Conservation (phyloP, 2,797 vertebrate genomes). For the Tolypeutes matacus region DNA sequence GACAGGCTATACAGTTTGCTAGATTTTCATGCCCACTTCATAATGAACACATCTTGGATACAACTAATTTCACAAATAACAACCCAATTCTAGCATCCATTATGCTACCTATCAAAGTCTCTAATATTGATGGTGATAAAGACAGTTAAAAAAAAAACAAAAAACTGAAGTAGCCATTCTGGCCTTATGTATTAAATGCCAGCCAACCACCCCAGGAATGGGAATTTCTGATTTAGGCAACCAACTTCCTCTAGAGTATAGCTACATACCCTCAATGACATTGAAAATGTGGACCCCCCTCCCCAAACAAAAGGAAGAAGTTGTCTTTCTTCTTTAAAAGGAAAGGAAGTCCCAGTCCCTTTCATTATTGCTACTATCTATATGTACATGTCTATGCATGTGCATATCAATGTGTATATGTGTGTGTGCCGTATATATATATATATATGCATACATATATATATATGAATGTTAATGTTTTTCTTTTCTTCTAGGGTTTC, state of each 20-base stretch:
- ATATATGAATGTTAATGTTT: neutral
- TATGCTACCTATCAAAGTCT: neutral
- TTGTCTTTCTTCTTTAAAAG: neutral
- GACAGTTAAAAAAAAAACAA: neutral
- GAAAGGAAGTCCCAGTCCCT: neutral
- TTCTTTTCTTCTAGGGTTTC: neutral
- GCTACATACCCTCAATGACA: neutral
- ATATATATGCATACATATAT: neutral
- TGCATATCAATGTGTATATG: neutral
- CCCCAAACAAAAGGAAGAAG: neutral
- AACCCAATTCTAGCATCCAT: neutral
- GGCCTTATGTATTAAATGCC: neutral
- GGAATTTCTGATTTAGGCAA: neutral
- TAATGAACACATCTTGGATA: neutral
- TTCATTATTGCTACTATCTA: neutral
- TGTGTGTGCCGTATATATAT: neutral
- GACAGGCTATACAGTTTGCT: neutral
- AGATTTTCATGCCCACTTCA: neutral
- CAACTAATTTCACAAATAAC: neutral
- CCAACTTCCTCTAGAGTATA: neutral
- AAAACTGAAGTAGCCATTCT: neutral
- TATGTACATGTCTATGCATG: neutral
- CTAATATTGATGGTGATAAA: neutral
- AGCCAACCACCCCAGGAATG: neutral
- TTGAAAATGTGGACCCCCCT: too few species aligned